Conservation (phyloP, 2,888 invertebrate genomes). For the Tenthredo livida region DNA sequence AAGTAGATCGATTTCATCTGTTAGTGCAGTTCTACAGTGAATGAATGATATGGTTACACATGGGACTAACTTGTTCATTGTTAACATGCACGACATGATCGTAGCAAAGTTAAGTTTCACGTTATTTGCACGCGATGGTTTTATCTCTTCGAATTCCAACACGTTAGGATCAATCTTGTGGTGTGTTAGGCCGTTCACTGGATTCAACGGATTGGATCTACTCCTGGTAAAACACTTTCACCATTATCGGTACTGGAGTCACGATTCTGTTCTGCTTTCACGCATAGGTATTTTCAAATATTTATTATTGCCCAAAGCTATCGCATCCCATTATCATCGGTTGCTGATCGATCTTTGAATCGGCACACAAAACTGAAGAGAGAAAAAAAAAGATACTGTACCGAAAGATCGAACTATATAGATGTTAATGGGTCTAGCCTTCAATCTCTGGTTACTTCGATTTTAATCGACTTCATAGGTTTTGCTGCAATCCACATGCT, state of each 20-base stretch:
- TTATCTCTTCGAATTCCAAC: slow-evolving; percentile 41
- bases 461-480: background rate
- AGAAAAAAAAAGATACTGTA: background rate
- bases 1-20: too few relatives aligned
- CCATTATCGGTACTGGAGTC: slow-evolving; percentile 44
- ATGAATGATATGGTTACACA: background rate
- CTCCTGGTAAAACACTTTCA: slow-evolving; percentile 41
- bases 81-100: slow-evolving; percentile 26
- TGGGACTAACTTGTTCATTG: slow-evolving; percentile 10
- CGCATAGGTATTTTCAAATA: slow-evolving; percentile 27
- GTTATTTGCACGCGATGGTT: slow-evolving; percentile 47
- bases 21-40: background rate
- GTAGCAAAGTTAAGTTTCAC: background rate
- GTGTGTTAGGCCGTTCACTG: background rate
- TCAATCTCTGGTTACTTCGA: background rate
- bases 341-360: background rate
- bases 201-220: background rate
- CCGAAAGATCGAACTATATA: background rate
- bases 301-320: background rate
- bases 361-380: background rate
- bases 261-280: slow-evolving; percentile 51
- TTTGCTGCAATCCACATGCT: background rate
- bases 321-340: background rate
- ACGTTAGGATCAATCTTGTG: slow-evolving; percentile 44
- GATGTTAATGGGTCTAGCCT: background rate